These are phyloP conservation scores for Anniella stebbinsi DNA, from an alignment of 2,797 vertebrate species.

Conservation along the genomic window DNA sequence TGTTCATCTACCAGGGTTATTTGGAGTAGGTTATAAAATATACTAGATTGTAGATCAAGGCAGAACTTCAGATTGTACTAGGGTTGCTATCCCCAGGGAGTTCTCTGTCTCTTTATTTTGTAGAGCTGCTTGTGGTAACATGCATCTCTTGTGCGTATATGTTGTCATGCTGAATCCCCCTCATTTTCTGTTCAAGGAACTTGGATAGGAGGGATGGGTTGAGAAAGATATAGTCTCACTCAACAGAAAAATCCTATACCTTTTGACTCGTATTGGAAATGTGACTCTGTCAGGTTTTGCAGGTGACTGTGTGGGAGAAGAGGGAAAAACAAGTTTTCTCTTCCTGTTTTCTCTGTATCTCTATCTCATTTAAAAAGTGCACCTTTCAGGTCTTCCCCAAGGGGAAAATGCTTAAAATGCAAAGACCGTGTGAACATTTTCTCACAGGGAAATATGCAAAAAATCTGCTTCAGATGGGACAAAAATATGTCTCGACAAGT, in stretches of 20 bases:
- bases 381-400: neutral
- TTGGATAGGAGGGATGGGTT: neutral
- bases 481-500: neutral
- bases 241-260: neutral
- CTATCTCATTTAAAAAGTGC: neutral
- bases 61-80: neutral
- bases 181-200: neutral
- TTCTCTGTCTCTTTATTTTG: neutral
- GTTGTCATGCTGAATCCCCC: neutral
- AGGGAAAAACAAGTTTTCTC: neutral
- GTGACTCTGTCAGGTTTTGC: neutral
- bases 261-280: neutral
- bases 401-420: neutral
- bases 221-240: neutral
- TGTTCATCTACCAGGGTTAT: neutral
- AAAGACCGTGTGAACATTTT: neutral
- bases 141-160: neutral
- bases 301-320: neutral
- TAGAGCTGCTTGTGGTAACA: neutral
- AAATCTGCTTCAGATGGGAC: neutral
- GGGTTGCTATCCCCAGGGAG: neutral
- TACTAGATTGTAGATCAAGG: neutral
- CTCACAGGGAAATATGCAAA: neutral
- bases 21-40: constrained; percentile 5
- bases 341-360: neutral